Base-by-base conservation (phyloP, 2,113 vertebrate species). In the Furnarius figulus region DNA sequence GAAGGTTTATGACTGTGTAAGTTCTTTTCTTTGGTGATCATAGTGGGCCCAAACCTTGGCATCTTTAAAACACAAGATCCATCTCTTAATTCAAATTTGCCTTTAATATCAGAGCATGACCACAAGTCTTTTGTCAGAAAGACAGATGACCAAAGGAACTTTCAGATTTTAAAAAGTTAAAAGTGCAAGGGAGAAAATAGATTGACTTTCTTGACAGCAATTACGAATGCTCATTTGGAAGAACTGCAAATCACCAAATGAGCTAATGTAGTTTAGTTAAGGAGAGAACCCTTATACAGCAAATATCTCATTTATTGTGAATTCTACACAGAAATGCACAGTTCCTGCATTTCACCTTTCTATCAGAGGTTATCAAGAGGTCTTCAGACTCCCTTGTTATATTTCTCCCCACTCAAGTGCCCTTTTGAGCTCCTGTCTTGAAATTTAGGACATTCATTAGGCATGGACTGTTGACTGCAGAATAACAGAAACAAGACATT, bases 381-480 rank as follows among this genome's bases (percentile, higher is more conserved):
- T 67, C 79, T 85, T 89, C 42, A 70, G 46, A 68, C 23, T 68
- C 40, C 25, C 10, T 90, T 80, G 42, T n/a, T 84, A 7, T 74
- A 71, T 73, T 93, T 85, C 20, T 61, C 30, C 28, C 35, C 44
- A 62, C 58, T 82, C 37, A 83, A 59, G 14, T 89, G 66, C 31
- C 65, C 70, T 94, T 96, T 93, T 71, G 52, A 87, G 28, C 14
- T 80, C 13, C n/a, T 68, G 12, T 52, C 56, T 77, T 85, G 55
- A 93, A 95, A 95, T 89, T 85, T 79, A 66, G 66, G 83, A 59
- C 66, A 53, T 76, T 90, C 42, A 85, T 95, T 93, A 83, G 55
- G 19, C 39, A 52, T 58, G 46, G 52, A 66, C 35, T 90, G 35
- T 76, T 95, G 58, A 61, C 46, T 83, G 25, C 19, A 90, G 47